Conservation (phyloP, 2,797 vertebrate species). For the Onychomys torridus region DNA sequence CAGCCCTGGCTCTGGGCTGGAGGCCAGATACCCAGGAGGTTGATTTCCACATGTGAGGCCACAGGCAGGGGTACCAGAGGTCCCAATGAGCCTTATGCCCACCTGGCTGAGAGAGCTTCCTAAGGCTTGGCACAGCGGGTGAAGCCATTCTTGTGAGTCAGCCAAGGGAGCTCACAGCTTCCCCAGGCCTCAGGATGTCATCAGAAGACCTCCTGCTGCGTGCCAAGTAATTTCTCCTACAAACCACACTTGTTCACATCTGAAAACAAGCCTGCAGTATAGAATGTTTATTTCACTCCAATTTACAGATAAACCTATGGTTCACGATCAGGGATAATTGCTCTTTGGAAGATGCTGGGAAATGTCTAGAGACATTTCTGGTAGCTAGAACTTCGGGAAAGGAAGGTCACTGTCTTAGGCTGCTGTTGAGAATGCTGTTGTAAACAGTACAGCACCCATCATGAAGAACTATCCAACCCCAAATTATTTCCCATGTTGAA, state of each 20-base stretch:
- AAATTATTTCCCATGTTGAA: not conserved
- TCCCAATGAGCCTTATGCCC: not conserved
- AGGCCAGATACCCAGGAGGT: slow-evolving; percentile 30
- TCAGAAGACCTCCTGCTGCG: not conserved
- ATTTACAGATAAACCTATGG: not conserved
- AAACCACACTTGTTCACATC: not conserved
- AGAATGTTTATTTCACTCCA: not conserved
- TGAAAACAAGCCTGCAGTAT: not conserved
- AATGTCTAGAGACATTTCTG: slow-evolving; percentile 27
- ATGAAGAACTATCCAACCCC: not conserved
- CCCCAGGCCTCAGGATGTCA: not conserved
- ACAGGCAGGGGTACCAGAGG: not conserved
- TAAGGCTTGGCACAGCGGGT: not conserved
- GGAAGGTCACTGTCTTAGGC: not conserved
- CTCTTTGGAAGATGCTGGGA: not conserved
- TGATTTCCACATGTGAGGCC: not conserved
- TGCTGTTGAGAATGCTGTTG: not conserved
- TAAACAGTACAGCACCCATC: not conserved
- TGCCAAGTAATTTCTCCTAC: not conserved
- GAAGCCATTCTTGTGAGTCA: not conserved
- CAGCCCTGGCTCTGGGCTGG: not conserved
- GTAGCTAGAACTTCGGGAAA: not conserved
- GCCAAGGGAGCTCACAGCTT: not conserved
- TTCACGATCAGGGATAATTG: not conserved
- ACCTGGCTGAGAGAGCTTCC: not conserved